Evolutionary conservation across 2,113 vertebrate genomes (phyloP).

Genomic region (Protobothrops mucrosquamatus): DNA sequence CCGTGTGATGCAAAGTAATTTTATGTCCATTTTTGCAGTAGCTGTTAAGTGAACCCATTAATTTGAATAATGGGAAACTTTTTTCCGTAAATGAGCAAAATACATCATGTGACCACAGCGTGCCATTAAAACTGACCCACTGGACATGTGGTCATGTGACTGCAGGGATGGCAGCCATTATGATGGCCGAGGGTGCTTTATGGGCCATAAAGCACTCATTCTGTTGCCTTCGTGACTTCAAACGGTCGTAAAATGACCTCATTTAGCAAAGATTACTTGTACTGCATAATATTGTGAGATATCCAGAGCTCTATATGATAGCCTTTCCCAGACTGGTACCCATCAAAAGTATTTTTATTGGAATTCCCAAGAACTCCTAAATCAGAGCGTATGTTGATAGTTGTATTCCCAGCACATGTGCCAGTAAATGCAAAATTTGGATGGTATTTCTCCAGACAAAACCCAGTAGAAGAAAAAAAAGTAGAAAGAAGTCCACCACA

Average conservation of each 20-base stretch:
- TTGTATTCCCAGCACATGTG: not conserved
- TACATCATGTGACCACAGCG: not conserved
- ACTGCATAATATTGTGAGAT: not conserved
- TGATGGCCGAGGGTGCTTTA: not conserved
- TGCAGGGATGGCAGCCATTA: not conserved
- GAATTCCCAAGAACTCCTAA: too few species aligned
- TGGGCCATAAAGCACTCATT: not conserved
- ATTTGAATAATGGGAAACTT: not conserved
- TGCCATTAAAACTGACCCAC: too few species aligned
- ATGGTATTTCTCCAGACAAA: not conserved
- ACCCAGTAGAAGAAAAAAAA: not conserved
- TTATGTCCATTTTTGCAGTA: not conserved
- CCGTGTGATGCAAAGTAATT: not conserved
- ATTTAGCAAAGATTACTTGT: not conserved
- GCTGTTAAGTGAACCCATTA: not conserved
- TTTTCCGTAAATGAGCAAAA: not conserved
- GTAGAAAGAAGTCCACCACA: not conserved
- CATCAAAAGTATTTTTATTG: too few species aligned
- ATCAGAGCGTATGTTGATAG: not conserved
- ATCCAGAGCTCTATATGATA: not conserved
- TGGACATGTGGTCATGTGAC: too few species aligned
- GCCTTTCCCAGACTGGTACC: too few species aligned
- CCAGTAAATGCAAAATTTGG: not conserved
- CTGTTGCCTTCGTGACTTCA: not conserved
- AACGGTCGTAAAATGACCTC: not conserved